Conservation (phyloP, 1,140 invertebrate genomes). For the Cyclargus thomasi region DNA sequence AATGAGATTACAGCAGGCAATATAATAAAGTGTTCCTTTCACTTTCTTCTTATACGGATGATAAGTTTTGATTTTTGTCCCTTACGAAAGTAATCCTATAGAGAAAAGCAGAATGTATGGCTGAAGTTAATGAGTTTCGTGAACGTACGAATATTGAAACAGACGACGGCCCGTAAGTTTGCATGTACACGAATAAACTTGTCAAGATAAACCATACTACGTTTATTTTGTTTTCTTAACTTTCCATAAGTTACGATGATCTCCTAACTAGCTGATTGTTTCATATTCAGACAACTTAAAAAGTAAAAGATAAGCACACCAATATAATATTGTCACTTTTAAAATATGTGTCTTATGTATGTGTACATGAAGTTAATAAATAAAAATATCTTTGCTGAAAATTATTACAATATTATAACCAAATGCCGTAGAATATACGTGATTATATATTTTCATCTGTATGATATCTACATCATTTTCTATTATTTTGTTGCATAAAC, state of each 20-base stretch:
- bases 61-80: slow-evolving; percentile 51
- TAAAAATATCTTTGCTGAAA: too few relatives aligned
- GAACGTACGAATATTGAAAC: slow-evolving; percentile 40
- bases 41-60: neutral
- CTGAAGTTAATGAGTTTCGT: slow-evolving; percentile 52
- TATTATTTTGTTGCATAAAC: too few relatives aligned
- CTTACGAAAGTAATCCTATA: slow-evolving; percentile 20
- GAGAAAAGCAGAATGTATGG: slow-evolving; percentile 54
- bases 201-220: slow-evolving; percentile 31
- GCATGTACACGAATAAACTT: slow-evolving; percentile 24
- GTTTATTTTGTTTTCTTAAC: neutral
- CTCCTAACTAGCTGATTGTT: neutral
- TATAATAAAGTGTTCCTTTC: neutral
- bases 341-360: too few relatives aligned
- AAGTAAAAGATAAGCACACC: neutral
- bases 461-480: too few relatives aligned
- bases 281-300: neutral
- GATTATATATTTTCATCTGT: too few relatives aligned
- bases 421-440: too few relatives aligned
- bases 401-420: too few relatives aligned
- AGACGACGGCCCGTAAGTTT: slow-evolving; percentile 30
- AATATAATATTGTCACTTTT: too few relatives aligned
- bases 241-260: too few relatives aligned
- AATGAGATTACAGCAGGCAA: too few relatives aligned
- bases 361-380: too few relatives aligned